These are phyloP conservation scores for Clarias fuscus DNA, from an alignment of 2,797 vertebrate species.

Conservation along the genomic window DNA sequence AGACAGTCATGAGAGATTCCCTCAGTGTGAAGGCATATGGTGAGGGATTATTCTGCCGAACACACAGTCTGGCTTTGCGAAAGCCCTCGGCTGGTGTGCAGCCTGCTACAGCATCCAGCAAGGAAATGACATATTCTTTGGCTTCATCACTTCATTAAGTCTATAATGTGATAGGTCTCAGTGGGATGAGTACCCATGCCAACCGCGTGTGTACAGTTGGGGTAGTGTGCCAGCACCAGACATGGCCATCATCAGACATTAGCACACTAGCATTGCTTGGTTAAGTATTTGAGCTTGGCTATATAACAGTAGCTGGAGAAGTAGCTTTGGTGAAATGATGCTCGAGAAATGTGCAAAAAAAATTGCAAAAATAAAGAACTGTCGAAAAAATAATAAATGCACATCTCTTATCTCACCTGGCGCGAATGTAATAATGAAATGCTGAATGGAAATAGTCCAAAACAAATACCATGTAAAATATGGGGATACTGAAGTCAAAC, in stretches of 20 bases:
- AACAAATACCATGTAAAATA: not conserved
- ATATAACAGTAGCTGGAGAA: not conserved
- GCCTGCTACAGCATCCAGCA: constrained; percentile 47
- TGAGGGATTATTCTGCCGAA: constrained; percentile 46
- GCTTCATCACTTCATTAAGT: constrained; percentile 46
- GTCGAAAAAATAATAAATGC: not conserved
- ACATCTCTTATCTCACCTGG: not conserved
- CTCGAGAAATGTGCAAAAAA: not conserved
- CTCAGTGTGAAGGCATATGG: constrained; percentile 50
- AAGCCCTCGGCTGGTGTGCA: constrained; percentile 32
- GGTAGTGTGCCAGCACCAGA: constrained; percentile 34
- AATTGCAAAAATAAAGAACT: not conserved
- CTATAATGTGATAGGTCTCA: constrained; percentile 42
- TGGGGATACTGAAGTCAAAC: no score
- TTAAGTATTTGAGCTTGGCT: constrained; percentile 5
- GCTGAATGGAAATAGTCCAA: no score
- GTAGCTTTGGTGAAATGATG: not conserved
- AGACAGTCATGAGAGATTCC: constrained; percentile 19
- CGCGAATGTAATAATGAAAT: not conserved
- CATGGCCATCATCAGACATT: constrained; percentile 5
- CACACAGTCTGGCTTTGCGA: constrained; percentile 38
- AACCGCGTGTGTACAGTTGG: constrained; percentile 39
- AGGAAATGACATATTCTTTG: constrained; percentile 56
- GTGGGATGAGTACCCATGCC: constrained; percentile 32
- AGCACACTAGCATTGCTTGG: constrained; percentile 18